Base-by-base conservation (phyloP, 2,113 vertebrate genomes). In the Verasper variegatus region DNA sequence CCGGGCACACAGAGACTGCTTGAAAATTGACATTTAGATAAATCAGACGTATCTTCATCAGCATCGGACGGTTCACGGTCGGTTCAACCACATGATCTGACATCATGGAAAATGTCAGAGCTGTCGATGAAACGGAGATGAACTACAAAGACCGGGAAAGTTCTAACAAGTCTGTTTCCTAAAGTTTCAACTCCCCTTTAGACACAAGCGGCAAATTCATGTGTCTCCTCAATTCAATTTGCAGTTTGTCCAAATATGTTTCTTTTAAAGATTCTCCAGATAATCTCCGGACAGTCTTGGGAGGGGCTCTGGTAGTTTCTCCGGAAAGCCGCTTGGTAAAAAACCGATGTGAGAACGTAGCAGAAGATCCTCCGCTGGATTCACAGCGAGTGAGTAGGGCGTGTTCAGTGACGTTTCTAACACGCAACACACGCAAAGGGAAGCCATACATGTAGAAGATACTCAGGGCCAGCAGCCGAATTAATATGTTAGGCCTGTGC, bases 1-100 rank as follows among this genome's bases (percentile, higher is more conserved):
- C 56, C 1, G 55, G 79, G 52, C 63, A 68, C 63, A 68, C 26
- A 65, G 63, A 72, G 69, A 61, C n/a, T 52, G 40, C 59, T 67
- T 2, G 9, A 13, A 7, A 72, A 57, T 52, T 84, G 80, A 76
- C 83, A 57, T 76, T 83, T 75, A 42, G 60, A 67, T 83, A 66
- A 78, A 89, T 88, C 71, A 20, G 70, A 75, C 61, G 17, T 58
- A 76, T 66, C 17, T 73, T 72, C 42, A 67, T 78, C 59, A 60
- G 61, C 58, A 64, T 71, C 60, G 3, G 27, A 17, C 40, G 65
- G 82, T 68, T 88, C 80, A 85, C 1, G 0, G 60, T 14, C n/a
- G 1, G 76, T 68, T 84, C 75, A 65, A 63, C 17, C 63, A 73
- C 45, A 75, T 61, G 21, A 73, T 52, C 59, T 35, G 45, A 68